Conservation (phyloP, 2,113 vertebrate genomes). For the Thomomys bottae region DNA sequence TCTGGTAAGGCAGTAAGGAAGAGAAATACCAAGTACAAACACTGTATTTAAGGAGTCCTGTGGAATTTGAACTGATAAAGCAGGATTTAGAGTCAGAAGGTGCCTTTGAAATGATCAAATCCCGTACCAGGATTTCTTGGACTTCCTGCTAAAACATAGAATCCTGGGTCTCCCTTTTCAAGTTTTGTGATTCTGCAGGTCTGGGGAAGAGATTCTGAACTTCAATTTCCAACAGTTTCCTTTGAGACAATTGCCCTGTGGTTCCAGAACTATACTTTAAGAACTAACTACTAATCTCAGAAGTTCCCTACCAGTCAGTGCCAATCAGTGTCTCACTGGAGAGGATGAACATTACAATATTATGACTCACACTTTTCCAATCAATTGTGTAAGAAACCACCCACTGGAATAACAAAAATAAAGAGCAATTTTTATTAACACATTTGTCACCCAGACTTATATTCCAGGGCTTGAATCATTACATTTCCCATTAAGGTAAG, state of each 20-base stretch:
- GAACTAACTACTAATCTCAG: neutral
- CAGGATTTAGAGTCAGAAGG: neutral
- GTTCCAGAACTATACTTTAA: neutral
- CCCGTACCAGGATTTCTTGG: neutral
- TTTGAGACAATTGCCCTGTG: neutral
- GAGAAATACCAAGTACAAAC: neutral
- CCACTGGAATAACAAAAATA: neutral
- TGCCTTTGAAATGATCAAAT: neutral
- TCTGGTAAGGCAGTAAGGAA: neutral
- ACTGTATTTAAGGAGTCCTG: neutral
- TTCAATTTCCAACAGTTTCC: neutral
- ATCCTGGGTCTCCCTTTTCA: neutral
- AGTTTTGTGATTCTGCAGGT: neutral
- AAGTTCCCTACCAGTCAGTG: neutral
- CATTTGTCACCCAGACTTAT: neutral
- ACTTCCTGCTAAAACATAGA: neutral
- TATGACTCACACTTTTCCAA: neutral
- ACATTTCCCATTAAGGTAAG: neutral
- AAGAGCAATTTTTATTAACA: neutral
- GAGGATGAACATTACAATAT: neutral
- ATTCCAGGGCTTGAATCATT: neutral
- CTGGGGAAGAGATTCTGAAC: neutral
- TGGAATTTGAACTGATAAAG: neutral
- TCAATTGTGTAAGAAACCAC: neutral
- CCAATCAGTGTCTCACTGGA: neutral